Base-by-base conservation (phyloP, 2,888 invertebrate species). In the Aproaerema taeniolella region DNA sequence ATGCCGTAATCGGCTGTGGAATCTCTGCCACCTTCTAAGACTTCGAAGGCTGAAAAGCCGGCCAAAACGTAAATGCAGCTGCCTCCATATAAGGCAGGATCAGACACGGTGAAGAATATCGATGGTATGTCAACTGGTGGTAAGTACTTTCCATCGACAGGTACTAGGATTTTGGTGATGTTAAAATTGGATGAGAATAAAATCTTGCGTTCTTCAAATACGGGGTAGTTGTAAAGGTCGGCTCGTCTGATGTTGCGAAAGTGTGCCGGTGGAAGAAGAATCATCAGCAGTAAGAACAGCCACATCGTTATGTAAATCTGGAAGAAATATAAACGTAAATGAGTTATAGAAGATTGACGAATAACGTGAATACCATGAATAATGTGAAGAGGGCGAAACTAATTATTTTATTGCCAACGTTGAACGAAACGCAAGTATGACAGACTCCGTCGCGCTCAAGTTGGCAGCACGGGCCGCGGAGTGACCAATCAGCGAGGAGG, bases 1-100 rank as follows among this genome's bases (percentile, higher is more conserved):
- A 45, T 45, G 4, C 68, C 60, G 8, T 74, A 78, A 31, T 74
- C 77, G 1, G 73, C 61, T 2, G 78, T 78, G 0, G 72, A 54
- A 29, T 80, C 80, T 38, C 75, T 55, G 0, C 80, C 79, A 0
- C 78, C 78, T 61, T 78, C 78, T 1, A 80, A 46, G 0, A 79
- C 38, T 56, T 78, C 77, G 17, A 67, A 79, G 0, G 78, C 75
- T n/a, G 72, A 72, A 7, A 74, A 57, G 1, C 68, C 78, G 65
- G 80, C 75, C 8, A 81, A 40, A 0, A 77, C 76, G n/a, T 75
- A 80, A 1, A 81, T 70, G 45, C 78, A 77, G 14, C 64, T 61
- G 0, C 74, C 78, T 1, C 73, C 73, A 35, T 75, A 69, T 4
- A 68, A 39, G 26, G 58, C 68, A 0, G 69, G 55, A 38, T 77